Evolutionary conservation across 2,113 vertebrate genomes (phyloP), one percentile per base, ranked within the genome.

Genomic region (Callospermophilus lateralis): DNA sequence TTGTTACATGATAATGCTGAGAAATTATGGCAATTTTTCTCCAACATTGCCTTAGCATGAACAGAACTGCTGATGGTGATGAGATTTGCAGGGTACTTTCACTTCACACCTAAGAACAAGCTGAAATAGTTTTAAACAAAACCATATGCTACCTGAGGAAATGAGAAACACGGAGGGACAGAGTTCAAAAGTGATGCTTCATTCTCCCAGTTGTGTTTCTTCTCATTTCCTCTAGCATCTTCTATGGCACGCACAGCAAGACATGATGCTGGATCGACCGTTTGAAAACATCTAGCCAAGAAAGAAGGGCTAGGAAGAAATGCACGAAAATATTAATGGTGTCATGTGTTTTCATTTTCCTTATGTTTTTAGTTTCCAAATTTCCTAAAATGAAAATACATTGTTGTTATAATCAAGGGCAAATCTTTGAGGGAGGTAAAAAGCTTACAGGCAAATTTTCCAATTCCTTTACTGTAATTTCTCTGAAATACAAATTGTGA

Each of bases 311-410:
- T 24, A 48, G 32, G 39, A 80, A 77, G 77, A 70, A 70, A 84
- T 11, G 10, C 42, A 74, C 9, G 45, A 22, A 65, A 76, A 76
- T 72, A 37, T 30, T 74, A 58, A 39, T n/a, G 70, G 39, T 37
- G 70, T 45, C 20, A 39, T 78, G 42, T 74, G n/a, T n/a, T 87
- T 81, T 30, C n/a, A 45, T 58, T 70, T 90, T 74, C 53, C 77
- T 96, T 89, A 63, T 11, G 39, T 11, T 61, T 51, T 83, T 74
- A 93, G 85, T 84, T 80, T 84, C 78, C 55, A 90, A 74, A 68
- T 90, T 89, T 85, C 63, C 74, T 84, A n/a, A 6, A 42, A 28
- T 77, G 32, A 58, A 32, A 34, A 19, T 45, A 28, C 65, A 58
- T 72, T 53, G 51, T 26, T 80, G 20, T 84, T 65, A 93, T 11